These are phyloP conservation scores for Eubucco bourcierii DNA, from an alignment of 2,113 vertebrate genomes.

Conservation along the genomic window DNA sequence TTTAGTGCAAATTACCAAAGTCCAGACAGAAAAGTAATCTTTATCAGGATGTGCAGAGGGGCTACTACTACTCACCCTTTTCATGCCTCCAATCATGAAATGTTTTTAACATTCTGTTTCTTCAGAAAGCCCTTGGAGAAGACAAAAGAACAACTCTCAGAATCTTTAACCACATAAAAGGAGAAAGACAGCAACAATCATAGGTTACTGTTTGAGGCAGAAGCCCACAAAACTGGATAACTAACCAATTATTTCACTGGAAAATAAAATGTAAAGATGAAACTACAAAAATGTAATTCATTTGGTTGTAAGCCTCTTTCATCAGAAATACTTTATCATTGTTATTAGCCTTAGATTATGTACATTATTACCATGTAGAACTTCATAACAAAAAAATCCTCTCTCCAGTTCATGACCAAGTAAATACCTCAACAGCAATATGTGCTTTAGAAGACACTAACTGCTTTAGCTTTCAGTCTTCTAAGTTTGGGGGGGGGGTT, in stretches of 20 bases:
- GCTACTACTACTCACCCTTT: background rate
- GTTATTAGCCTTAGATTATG: background rate
- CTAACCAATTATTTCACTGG: background rate
- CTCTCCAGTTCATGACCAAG: background rate
- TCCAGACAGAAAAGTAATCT: background rate
- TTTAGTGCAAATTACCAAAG: background rate
- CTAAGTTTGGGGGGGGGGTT: too few species aligned
- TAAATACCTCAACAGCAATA: background rate
- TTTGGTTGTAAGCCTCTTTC: background rate
- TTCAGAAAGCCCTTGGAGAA: slow-evolving; percentile 8
- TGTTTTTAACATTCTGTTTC: background rate
- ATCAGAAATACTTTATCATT: background rate
- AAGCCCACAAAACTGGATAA: background rate
- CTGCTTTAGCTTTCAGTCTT: background rate
- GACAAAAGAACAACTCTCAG: background rate
- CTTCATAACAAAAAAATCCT: background rate
- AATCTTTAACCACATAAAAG: background rate
- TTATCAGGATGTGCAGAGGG: background rate
- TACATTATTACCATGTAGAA: background rate
- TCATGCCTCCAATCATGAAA: background rate
- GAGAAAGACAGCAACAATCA: background rate
- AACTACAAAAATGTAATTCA: background rate
- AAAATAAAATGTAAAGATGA: background rate
- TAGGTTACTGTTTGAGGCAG: background rate
- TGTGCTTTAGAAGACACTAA: background rate